Evolutionary conservation across 2,888 invertebrate species (phyloP).

Genomic region (Sinodicranocentrus sp.): DNA sequence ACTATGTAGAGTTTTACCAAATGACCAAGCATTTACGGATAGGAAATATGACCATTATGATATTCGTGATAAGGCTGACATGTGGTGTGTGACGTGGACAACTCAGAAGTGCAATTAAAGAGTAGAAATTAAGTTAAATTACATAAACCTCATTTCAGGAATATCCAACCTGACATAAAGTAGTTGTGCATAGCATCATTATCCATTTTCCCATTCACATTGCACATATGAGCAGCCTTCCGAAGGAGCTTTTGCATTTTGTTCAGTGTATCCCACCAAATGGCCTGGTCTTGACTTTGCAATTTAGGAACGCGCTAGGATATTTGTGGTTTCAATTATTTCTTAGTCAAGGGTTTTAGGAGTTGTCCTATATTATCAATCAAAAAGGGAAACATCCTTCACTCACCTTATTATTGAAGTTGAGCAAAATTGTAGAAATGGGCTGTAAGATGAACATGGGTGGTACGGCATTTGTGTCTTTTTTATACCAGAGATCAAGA

Average conservation of each 20-base stretch:
- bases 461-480: slow-evolving; percentile 97
- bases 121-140: too few species aligned
- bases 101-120: too few species aligned
- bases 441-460: slow-evolving; percentile 96
- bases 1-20: too few species aligned
- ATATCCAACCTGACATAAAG: slow-evolving; percentile 94
- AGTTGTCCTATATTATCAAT: too few species aligned
- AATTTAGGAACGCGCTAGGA: slow-evolving; percentile 92
- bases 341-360: too few species aligned
- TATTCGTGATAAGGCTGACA: too few species aligned
- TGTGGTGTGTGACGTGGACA: too few species aligned
- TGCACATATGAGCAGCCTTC: slow-evolving; percentile 93
- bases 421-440: slow-evolving; percentile 96
- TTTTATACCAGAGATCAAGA: slow-evolving; percentile 96
- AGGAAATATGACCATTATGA: too few species aligned
- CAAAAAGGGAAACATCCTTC: too few species aligned
- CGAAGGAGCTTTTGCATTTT: slow-evolving; percentile 97
- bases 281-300: slow-evolving; percentile 95
- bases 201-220: slow-evolving; percentile 90
- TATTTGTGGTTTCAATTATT: too few species aligned
- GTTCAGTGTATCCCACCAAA: slow-evolving; percentile 98
- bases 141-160: too few species aligned
- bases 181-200: slow-evolving; percentile 98
- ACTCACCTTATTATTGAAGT: slow-evolving; percentile 98
- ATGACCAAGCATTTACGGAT: too few species aligned